Percentiles rank a stretch among this genome's conserved stretches.
phyloP scores from a whole-genome alignment of 2,888 invertebrate species.

The Eledone cirrhosa region DNA sequence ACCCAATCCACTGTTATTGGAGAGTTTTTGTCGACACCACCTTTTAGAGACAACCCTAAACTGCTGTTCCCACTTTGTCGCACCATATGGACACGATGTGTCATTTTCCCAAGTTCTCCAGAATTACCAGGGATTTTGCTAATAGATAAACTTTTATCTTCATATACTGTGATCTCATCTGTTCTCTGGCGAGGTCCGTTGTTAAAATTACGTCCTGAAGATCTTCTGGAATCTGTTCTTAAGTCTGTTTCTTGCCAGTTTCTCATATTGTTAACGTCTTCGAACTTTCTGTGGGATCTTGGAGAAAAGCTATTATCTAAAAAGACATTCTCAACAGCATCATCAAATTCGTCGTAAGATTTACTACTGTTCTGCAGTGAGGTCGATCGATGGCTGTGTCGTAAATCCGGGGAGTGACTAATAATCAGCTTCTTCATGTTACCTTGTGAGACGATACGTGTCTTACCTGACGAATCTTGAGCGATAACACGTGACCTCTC shows the following conservation, averaged over 20 bases:
- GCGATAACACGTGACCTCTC: constrained; percentile 49
- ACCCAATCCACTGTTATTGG: constrained; percentile 50
- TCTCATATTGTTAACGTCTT: background rate
- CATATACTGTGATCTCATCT: constrained; percentile 13
- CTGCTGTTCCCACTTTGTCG: constrained; percentile 49
- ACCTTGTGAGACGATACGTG: constrained; percentile 49
- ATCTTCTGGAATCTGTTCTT: background rate
- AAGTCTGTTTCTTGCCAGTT: background rate
- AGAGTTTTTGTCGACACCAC: constrained; percentile 54
- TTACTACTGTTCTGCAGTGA: background rate
- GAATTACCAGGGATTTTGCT: constrained; percentile 2
- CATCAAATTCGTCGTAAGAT: constrained; percentile 1
- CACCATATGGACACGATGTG: constrained; percentile 35
- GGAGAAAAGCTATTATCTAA: background rate
- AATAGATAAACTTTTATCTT: constrained; percentile 10
- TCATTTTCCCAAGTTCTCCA: background rate
- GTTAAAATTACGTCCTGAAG: background rate
- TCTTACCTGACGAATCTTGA: constrained; percentile 51
- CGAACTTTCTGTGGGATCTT: constrained; percentile 1
- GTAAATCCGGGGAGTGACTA: background rate
- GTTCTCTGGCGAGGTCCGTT: background rate
- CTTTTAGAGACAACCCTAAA: constrained; percentile 52
- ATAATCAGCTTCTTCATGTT: constrained; percentile 34
- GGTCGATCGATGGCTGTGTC: background rate
- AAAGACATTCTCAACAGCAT: constrained; percentile 1